Base-by-base conservation (phyloP, 2,797 vertebrate species). In the Alca torda region DNA sequence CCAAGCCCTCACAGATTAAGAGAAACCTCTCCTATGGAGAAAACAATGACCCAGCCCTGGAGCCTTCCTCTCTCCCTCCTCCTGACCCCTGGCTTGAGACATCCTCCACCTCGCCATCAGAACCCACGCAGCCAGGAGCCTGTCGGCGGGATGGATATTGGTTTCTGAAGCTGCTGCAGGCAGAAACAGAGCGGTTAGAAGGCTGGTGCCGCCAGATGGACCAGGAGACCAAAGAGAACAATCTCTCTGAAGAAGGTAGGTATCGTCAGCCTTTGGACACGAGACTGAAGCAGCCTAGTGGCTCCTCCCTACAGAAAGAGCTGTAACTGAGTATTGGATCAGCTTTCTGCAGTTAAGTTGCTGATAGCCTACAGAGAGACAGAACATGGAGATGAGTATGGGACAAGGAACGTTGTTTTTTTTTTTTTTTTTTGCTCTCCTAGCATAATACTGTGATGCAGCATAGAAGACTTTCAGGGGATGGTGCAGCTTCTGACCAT, bases 191-290 rank as follows among this genome's bases (percentile, higher is more conserved):
- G 86, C 98, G 99, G 79, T 99, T 99, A 97, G 99, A 99, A 94
- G 99, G 99, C 85, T 99, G 99, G 99, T 99, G 99, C 97, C 99
- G 98, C 90, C 99, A 99, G 98, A 99, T 99, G 99, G 99, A 99
- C 94, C 99, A 99, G 98, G 99, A 99, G 98, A 99, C 99, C 98
- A 99, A 99, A 98, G 99, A 99, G 98, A 99, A 99, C 98, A 99
- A 98, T 97, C 99, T 99, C 95, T 99, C 99, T 96, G 99, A 99
- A 97, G 99, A 99, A 98, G 99, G 99, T 99, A 95, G 20, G 98
- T 89, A n/a, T 25, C 35, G 41, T 45, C 64, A 53, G 68, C 57
- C 39, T 45, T 43, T 24, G 65, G 39, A 21, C 17, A 3, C 9
- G 19, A 13, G 15, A 2, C 43, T 16, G 54, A 37, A 43, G 46